Conservation (phyloP, 2,888 invertebrate species). For the Amphipyra tragopoginis region DNA sequence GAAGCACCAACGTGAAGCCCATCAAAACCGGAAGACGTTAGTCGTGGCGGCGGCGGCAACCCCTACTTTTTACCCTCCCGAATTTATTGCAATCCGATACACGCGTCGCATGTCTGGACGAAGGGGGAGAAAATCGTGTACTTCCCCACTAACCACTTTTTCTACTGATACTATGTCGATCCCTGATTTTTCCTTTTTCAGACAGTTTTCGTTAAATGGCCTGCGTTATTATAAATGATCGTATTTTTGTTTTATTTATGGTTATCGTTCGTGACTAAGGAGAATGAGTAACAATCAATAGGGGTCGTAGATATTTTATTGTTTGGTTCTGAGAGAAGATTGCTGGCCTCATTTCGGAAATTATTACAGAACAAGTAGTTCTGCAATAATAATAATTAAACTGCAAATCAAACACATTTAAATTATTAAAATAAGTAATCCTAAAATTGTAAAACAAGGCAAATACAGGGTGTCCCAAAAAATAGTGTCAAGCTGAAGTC, state of each 20-base stretch:
- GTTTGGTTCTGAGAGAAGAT: constrained; percentile 6
- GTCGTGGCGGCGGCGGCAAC: constrained; percentile 60
- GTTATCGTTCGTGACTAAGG: constrained; percentile 41
- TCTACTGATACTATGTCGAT: constrained; percentile 28
- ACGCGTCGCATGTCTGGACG: constrained; percentile 46
- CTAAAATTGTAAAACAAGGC: background rate
- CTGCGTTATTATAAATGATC: constrained; percentile 5
- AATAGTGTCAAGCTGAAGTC: too few relatives aligned
- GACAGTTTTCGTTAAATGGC: constrained; percentile 13
- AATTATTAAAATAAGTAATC: too few relatives aligned
- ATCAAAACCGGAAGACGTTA: constrained; percentile 76
- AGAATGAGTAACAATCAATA: constrained; percentile 32
- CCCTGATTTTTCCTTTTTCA: constrained; percentile 43
- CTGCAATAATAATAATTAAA: too few relatives aligned
- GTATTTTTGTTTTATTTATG: constrained; percentile 38
- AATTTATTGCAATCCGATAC: constrained; percentile 87
- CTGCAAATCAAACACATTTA: too few relatives aligned
- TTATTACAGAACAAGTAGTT: too few relatives aligned
- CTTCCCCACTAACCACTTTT: constrained; percentile 42
- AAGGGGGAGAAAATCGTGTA: constrained; percentile 38
- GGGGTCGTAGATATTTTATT: constrained; percentile 28
- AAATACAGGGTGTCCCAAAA: too few relatives aligned
- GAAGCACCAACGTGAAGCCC: constrained; percentile 69
- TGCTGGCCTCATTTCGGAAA: constrained; percentile 20
- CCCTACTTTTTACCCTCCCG: constrained; percentile 64